These are phyloP conservation scores for Sardina pilchardus DNA, from an alignment of 2,113 vertebrate genomes.

Conservation along the genomic window DNA sequence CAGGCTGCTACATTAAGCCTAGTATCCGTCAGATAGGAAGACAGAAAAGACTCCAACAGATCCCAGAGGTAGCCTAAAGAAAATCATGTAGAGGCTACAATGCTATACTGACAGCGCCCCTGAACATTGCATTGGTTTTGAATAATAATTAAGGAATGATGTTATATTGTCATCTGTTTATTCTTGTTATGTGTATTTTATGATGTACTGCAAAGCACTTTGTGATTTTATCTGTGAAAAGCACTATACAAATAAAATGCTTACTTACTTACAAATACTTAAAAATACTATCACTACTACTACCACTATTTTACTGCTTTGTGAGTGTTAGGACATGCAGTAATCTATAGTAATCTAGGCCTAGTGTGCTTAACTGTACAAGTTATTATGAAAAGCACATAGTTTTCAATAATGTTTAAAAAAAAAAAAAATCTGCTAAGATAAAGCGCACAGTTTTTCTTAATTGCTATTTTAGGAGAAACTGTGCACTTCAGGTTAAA, in stretches of 20 bases:
- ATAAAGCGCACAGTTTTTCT: too few species aligned
- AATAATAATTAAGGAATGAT: neutral
- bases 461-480: neutral
- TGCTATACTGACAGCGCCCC: neutral
- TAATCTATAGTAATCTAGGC: neutral
- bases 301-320: neutral
- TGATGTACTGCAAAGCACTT: too few species aligned
- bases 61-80: neutral
- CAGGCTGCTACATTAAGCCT: too few species aligned
- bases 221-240: too few species aligned
- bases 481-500: neutral
- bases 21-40: neutral
- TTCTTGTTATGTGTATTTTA: too few species aligned
- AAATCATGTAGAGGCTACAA: neutral
- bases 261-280: too few species aligned
- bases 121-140: neutral
- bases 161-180: too few species aligned
- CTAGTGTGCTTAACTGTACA: neutral
- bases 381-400: neutral
- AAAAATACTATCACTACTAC: too few species aligned
- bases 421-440: neutral
- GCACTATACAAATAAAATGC: too few species aligned
- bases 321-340: neutral
- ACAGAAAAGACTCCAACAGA: neutral
- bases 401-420: neutral